A percentile compares a stretch with the other conserved stretches of the same genome.
Conservation (phyloP, 2,888 invertebrate genomes). For the Oithona nana region DNA sequence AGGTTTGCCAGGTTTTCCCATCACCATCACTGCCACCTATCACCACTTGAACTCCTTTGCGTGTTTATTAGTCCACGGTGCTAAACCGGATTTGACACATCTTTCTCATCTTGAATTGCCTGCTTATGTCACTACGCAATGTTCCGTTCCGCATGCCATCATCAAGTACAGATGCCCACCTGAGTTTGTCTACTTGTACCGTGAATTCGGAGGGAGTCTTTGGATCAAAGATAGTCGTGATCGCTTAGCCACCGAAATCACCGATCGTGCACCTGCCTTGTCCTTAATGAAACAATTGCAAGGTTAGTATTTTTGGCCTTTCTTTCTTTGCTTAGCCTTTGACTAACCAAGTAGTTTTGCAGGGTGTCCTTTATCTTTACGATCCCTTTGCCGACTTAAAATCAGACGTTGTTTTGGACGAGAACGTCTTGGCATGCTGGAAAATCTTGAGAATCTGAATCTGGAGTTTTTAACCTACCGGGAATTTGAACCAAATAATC, state of each 20-base stretch:
- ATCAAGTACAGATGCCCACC: slow-evolving; percentile 14
- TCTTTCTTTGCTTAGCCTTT: background rate
- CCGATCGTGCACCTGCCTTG: background rate
- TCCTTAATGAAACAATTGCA: background rate
- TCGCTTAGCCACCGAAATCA: slow-evolving; percentile 3
- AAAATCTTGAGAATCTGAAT: no score
- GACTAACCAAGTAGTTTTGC: background rate
- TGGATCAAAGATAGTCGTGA: slow-evolving; percentile 1
- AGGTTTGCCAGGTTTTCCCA: slow-evolving; percentile 17
- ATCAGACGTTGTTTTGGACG: background rate
- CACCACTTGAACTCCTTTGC: slow-evolving; percentile 8
- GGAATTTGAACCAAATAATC: background rate
- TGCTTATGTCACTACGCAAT: background rate
- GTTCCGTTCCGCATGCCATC: slow-evolving; percentile 14
- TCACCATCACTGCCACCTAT: slow-evolving; percentile 14
- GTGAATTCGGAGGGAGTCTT: slow-evolving; percentile 15
- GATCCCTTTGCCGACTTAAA: background rate
- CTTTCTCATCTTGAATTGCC: background rate
- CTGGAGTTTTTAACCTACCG: background rate
- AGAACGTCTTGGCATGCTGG: background rate
- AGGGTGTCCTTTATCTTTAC: background rate
- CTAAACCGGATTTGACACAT: background rate
- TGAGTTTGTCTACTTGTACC: slow-evolving; percentile 15
- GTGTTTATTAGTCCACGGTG: slow-evolving; percentile 4
- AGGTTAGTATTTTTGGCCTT: no score